Percentiles rank a stretch among this genome's conserved stretches.
Evolutionary conservation across 2,888 invertebrate genomes (phyloP).

Genomic region (Hesperia comma): DNA sequence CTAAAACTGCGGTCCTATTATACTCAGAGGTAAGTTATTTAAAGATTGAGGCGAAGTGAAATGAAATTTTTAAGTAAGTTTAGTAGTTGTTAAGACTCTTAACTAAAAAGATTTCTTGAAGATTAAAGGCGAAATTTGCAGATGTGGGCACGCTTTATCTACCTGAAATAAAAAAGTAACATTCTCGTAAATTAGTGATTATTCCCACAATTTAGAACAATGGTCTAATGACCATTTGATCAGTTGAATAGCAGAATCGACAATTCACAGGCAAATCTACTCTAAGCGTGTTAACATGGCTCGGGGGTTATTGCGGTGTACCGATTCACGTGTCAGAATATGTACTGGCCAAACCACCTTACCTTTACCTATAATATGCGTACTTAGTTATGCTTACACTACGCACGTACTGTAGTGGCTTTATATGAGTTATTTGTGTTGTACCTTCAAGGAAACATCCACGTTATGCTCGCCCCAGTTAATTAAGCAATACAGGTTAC

Average conservation of each 20-base stretch:
- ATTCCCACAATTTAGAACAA: constrained; percentile 18
- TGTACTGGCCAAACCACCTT: constrained; percentile 44
- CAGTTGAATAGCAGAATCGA: constrained; percentile 67
- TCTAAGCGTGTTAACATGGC: constrained; percentile 77
- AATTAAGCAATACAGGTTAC: constrained; percentile 17
- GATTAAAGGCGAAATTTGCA: too few relatives aligned
- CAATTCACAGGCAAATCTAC: constrained; percentile 79
- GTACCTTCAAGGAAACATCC: constrained; percentile 38
- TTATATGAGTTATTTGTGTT: constrained; percentile 15
- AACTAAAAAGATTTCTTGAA: too few relatives aligned
- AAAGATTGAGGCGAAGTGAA: too few relatives aligned
- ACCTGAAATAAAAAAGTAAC: neutral
- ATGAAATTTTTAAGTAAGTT: too few relatives aligned
- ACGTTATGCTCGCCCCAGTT: constrained; percentile 8
- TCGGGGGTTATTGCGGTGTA: constrained; percentile 72
- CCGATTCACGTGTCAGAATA: constrained; percentile 58
- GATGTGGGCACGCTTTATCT: too few relatives aligned
- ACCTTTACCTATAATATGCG: constrained; percentile 40
- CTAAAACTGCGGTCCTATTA: too few relatives aligned
- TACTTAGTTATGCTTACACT: constrained; percentile 37
- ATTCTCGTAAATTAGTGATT: constrained; percentile 2
- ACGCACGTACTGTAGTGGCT: neutral
- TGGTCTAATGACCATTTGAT: constrained; percentile 62
- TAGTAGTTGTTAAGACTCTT: too few relatives aligned
- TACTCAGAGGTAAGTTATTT: too few relatives aligned